phyloP scores from a whole-genome alignment of 2,113 vertebrate genomes.

The Brevimyrus niger region DNA sequence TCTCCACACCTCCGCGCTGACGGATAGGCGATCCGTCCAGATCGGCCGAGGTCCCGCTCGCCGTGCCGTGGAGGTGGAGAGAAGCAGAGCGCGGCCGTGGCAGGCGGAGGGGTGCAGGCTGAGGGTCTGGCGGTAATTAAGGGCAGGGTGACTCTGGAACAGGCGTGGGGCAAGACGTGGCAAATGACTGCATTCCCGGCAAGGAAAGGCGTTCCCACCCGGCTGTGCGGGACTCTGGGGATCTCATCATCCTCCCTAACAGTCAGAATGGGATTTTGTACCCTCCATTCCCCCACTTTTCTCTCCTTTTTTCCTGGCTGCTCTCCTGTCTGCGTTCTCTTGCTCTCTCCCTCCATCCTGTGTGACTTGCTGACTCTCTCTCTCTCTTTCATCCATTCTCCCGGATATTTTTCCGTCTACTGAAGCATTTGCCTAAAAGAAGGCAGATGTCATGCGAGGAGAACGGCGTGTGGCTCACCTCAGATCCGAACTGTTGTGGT shows the following conservation, averaged over 20 bases:
- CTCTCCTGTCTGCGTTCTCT: constrained; percentile 28
- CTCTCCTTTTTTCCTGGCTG: constrained; percentile 39
- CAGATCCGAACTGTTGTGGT: background rate
- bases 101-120: constrained; percentile 55
- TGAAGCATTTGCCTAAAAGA: constrained; percentile 16
- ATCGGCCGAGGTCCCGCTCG: constrained; percentile 21
- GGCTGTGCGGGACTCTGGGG: constrained; percentile 73
- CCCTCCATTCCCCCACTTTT: constrained; percentile 72
- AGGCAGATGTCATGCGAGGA: constrained; percentile 33
- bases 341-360: constrained; percentile 37
- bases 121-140: constrained; percentile 84
- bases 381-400: constrained; percentile 36
- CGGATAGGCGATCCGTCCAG: constrained; percentile 28
- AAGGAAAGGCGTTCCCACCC: constrained; percentile 72
- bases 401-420: constrained; percentile 11
- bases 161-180: constrained; percentile 69
- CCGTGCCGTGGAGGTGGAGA: background rate
- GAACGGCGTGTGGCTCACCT: background rate
- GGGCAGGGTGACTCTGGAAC: constrained; percentile 71
- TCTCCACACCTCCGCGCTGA: constrained; percentile 21
- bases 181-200: constrained; percentile 79
- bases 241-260: constrained; percentile 88
- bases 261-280: constrained; percentile 88
- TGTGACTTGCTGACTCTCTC: constrained; percentile 37
- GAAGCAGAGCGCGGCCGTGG: constrained; percentile 23